Evolutionary conservation across 2,888 invertebrate genomes (phyloP).

Genomic region (Xestia ashworthii): DNA sequence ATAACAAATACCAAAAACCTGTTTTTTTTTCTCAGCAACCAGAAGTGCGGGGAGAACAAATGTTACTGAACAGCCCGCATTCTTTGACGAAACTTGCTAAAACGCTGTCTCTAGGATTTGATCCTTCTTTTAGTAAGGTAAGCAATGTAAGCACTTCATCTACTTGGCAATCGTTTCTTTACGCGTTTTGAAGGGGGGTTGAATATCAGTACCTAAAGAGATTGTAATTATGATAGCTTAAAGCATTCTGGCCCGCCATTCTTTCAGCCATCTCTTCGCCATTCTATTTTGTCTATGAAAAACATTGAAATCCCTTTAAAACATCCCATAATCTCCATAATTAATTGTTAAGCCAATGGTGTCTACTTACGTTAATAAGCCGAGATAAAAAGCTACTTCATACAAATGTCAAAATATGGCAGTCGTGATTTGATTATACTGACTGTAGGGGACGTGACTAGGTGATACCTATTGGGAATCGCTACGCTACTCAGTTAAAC

Average conservation of each 20-base stretch:
- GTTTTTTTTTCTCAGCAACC: slow-evolving; percentile 35
- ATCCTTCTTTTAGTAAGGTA: slow-evolving; percentile 81
- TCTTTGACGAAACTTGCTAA: slow-evolving; percentile 78
- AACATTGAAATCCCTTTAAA: too few species aligned
- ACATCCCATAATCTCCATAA: too few species aligned
- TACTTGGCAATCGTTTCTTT: not conserved
- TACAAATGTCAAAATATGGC: too few species aligned
- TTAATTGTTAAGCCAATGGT: too few species aligned
- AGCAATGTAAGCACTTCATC: not conserved
- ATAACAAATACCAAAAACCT: not conserved
- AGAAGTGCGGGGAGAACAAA: slow-evolving; percentile 7
- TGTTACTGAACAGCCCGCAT: slow-evolving; percentile 64
- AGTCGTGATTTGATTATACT: too few species aligned
- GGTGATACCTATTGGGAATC: too few species aligned
- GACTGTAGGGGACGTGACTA: too few species aligned
- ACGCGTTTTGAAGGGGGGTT: not conserved
- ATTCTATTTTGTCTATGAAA: too few species aligned
- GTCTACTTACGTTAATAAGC: too few species aligned
- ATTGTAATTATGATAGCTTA: not conserved
- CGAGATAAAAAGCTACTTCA: too few species aligned
- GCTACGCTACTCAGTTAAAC: too few species aligned
- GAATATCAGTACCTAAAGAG: not conserved
- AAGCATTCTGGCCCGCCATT: not conserved
- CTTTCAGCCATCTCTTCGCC: too few species aligned
- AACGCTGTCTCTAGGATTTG: slow-evolving; percentile 73